These are phyloP conservation scores for Ridgeia piscesae DNA, from an alignment of 1,140 invertebrate species.

Conservation along the genomic window DNA sequence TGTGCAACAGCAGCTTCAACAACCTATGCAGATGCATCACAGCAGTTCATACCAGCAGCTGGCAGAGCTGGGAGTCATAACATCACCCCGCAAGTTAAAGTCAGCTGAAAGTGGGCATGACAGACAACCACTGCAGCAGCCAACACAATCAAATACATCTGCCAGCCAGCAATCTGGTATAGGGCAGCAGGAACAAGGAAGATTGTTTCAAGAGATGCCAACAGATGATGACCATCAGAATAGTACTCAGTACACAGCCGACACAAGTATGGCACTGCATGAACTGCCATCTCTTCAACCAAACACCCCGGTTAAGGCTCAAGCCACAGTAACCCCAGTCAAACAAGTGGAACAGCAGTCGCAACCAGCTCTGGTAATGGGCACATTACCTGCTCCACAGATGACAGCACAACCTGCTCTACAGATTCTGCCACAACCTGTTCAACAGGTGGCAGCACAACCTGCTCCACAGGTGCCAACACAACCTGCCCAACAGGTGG, in stretches of 20 bases:
- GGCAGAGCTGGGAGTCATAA: background rate
- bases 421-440: no score
- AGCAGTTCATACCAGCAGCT: background rate
- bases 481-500: background rate
- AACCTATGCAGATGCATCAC: conserved; percentile 11
- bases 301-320: background rate
- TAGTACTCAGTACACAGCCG: background rate
- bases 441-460: background rate
- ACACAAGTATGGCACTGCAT: background rate
- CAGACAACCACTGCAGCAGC: background rate
- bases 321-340: background rate
- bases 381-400: background rate
- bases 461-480: background rate
- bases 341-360: background rate
- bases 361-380: background rate
- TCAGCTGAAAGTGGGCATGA: background rate
- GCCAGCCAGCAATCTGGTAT: background rate
- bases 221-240: background rate
- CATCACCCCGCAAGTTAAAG: background rate
- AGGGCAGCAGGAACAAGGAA: background rate
- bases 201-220: background rate
- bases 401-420: background rate
- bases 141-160: background rate
- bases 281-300: background rate
- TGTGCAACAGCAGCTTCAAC: conserved; percentile 5